Conservation (phyloP, 1,140 invertebrate genomes). For the Cotesia vestalis region DNA sequence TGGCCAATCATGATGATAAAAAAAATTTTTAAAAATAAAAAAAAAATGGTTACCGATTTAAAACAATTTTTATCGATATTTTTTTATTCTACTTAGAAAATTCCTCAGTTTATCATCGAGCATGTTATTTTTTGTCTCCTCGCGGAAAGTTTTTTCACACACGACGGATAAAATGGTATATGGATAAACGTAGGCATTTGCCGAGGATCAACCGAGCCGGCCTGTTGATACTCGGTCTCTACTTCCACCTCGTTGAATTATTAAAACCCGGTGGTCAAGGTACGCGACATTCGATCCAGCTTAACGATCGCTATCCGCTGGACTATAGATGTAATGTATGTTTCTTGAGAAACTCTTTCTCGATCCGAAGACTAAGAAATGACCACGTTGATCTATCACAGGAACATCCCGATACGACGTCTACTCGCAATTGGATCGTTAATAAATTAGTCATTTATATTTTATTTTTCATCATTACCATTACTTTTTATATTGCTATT, state of each 20-base stretch:
- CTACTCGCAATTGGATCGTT: constrained; percentile 39
- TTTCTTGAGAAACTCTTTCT: constrained; percentile 16
- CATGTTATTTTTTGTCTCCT: background rate
- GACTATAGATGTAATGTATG: background rate
- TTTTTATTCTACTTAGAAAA: background rate
- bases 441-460: constrained; percentile 40
- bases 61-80: background rate
- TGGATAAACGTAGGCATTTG: background rate
- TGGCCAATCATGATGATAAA: no score
- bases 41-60: no score
- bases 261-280: constrained; percentile 22
- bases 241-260: constrained; percentile 29
- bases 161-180: background rate
- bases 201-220: constrained; percentile 5
- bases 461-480: constrained; percentile 25
- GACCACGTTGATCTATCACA: constrained; percentile 35
- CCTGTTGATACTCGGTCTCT: background rate
- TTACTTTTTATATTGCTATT: background rate
- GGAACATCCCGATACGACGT: constrained; percentile 33
- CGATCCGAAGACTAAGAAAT: background rate
- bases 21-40: no score
- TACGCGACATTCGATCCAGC: constrained; percentile 21
- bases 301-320: constrained; percentile 11
- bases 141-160: background rate
- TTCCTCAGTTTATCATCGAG: background rate